Conservation (phyloP, 2,113 vertebrate species). For the Rhinogobius similis region DNA sequence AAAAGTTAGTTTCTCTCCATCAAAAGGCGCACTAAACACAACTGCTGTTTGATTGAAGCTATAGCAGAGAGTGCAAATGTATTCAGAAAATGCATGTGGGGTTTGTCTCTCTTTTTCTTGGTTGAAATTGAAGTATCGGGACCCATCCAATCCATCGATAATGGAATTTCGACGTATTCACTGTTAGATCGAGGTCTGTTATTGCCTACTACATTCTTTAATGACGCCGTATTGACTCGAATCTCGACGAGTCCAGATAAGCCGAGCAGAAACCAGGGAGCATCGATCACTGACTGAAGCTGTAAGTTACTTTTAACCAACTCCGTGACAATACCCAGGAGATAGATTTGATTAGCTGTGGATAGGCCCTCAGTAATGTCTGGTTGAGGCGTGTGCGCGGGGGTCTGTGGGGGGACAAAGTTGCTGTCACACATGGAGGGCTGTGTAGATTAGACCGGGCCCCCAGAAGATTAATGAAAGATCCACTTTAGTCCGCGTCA, state of each 20-base stretch:
- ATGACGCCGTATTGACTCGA: background rate
- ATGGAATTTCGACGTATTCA: background rate
- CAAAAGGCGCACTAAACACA: too few relatives aligned
- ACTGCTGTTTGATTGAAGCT: too few relatives aligned
- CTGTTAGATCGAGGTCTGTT: conserved; percentile 1
- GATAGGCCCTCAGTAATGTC: background rate
- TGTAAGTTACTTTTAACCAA: conserved; percentile 9
- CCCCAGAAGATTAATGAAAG: conserved; percentile 41
- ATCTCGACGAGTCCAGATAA: background rate
- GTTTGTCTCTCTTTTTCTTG: background rate
- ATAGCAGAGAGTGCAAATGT: too few relatives aligned
- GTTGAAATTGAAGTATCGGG: background rate
- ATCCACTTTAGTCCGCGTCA: conserved; percentile 41
- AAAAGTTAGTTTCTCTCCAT: too few relatives aligned
- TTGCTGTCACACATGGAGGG: conserved; percentile 28
- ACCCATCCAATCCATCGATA: background rate
- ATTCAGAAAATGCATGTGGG: too few relatives aligned
- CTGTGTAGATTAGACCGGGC: conserved; percentile 32
- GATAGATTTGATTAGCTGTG: conserved; percentile 1
- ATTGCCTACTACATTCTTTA: background rate
- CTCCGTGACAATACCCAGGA: background rate
- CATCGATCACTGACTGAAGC: conserved; percentile 6
- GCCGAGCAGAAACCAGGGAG: background rate
- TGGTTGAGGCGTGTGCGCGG: background rate
- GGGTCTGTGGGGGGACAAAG: conserved; percentile 8